Percentiles rank a stretch among this genome's conserved stretches.
phyloP scores from a whole-genome alignment of 1,140 invertebrate species.

The Anagrus nilaparvatae region DNA sequence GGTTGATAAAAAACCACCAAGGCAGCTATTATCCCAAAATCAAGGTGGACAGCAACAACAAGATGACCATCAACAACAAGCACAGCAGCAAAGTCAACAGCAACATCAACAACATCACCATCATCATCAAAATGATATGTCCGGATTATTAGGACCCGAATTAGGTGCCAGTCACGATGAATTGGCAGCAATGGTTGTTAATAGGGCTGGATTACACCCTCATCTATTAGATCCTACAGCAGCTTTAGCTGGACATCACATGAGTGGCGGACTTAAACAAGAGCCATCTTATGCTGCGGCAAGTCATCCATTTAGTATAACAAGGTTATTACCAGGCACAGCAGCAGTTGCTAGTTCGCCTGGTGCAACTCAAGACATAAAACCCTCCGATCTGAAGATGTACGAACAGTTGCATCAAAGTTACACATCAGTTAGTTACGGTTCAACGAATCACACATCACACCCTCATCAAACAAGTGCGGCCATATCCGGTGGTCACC shows the following conservation, averaged over 20 bases:
- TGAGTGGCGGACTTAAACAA: constrained; percentile 60
- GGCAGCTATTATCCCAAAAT: constrained; percentile 41
- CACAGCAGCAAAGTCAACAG: constrained; percentile 24
- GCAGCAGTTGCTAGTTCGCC: constrained; percentile 55
- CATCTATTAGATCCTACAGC: constrained; percentile 48
- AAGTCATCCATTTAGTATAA: constrained; percentile 88
- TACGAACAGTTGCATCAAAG: constrained; percentile 49
- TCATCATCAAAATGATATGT: constrained; percentile 36
- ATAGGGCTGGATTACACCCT: constrained; percentile 46
- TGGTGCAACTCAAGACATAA: constrained; percentile 44
- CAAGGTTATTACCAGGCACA: constrained; percentile 75
- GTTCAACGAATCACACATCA: constrained; percentile 22
- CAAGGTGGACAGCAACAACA: constrained; percentile 33
- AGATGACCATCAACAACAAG: constrained; percentile 32
- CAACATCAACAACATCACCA: constrained; percentile 38
- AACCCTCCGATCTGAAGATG: constrained; percentile 61
- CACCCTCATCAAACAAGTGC: constrained; percentile 8
- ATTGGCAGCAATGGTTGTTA: constrained; percentile 53
- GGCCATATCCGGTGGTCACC: constrained; percentile 4
- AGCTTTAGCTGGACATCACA: constrained; percentile 35
- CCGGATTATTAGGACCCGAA: constrained; percentile 39
- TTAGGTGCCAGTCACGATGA: constrained; percentile 50
- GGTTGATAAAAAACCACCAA: constrained; percentile 24
- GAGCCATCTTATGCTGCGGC: constrained; percentile 67
- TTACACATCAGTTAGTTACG: constrained; percentile 41